Base-by-base conservation (phyloP, 2,797 vertebrate species). In the Clarias fuscus region DNA sequence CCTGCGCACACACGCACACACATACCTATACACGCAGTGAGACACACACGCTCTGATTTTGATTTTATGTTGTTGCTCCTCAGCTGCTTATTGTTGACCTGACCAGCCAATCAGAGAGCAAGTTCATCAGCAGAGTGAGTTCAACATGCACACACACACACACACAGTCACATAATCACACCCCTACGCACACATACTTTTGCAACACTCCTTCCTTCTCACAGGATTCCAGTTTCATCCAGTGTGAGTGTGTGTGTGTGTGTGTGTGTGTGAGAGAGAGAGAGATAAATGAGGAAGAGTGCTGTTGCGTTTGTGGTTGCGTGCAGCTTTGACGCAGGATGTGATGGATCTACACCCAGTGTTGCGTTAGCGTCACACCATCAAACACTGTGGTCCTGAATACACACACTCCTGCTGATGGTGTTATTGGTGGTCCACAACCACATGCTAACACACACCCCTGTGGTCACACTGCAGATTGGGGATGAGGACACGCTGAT, bases 31-130 rank as follows among this genome's bases (percentile, higher is more conserved):
- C 37, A 4, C 18, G n/a, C 71, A n/a, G 2, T 33, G 2, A 1
- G 2, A 18, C 59, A 68, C 18, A n/a, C 33, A 65, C 37, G 53
- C 40, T 27, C 17, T 58, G 17, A 68, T 48, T 58, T 48, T 70
- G 20, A 48, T 48, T 48, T 86, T 86, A n/a, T 90, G n/a, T n/a
- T 87, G 78, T 73, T 53, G 24, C 53, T 75, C 24, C 43, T 27
- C 90, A 97, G 96, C 92, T 96, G 88, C 92, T 97, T 78, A 92
- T 97, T 18, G 96, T 97, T 70, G 94, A 97, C 90, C 93, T 97
- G 70, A 94, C 95, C 5, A 53, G 93, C 90, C 92, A 92, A 89
- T 85, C 90, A 20, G 70, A 90, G 80, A 88, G 83, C 15, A 93
- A 90, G 86, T 95, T 97, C 91, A 88, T 95, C 82, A 88, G 71